A percentile compares a stretch with the other conserved stretches of the same genome.
These are phyloP conservation scores for Phocoena sinus DNA, from an alignment of 2,113 vertebrate species.

Conservation along the genomic window DNA sequence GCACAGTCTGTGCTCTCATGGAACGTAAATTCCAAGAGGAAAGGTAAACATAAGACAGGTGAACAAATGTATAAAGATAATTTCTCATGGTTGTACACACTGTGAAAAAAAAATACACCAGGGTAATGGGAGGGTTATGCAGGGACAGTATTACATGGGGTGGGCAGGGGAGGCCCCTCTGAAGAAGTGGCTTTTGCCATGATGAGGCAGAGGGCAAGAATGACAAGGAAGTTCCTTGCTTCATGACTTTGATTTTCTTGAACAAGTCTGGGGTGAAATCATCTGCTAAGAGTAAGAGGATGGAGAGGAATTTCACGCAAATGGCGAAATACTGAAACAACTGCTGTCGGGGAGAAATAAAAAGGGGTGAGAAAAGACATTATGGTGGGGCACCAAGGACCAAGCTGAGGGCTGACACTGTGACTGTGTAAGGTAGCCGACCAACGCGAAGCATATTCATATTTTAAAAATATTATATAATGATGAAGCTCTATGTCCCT, in stretches of 20 bases:
- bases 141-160: too few species aligned
- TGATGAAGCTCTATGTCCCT: constrained; percentile 22
- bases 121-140: too few species aligned
- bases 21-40: background rate
- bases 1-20: background rate
- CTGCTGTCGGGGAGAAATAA: background rate
- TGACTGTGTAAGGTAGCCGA: background rate
- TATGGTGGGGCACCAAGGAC: background rate
- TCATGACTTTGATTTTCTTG: background rate
- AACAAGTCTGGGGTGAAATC: background rate
- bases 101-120: background rate
- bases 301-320: background rate
- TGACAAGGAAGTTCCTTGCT: background rate
- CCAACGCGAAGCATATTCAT: too few species aligned
- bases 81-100: background rate
- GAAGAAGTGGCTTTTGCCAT: background rate
- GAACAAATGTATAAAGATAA: background rate
- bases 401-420: background rate
- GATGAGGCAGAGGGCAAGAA: background rate
- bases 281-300: background rate
- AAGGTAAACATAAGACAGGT: background rate
- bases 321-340: background rate
- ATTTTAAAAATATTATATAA: constrained; percentile 33
- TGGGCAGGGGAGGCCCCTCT: background rate
- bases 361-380: background rate